Conservation (phyloP, 2,888 invertebrate species). For the Dexiosoma caninum region DNA sequence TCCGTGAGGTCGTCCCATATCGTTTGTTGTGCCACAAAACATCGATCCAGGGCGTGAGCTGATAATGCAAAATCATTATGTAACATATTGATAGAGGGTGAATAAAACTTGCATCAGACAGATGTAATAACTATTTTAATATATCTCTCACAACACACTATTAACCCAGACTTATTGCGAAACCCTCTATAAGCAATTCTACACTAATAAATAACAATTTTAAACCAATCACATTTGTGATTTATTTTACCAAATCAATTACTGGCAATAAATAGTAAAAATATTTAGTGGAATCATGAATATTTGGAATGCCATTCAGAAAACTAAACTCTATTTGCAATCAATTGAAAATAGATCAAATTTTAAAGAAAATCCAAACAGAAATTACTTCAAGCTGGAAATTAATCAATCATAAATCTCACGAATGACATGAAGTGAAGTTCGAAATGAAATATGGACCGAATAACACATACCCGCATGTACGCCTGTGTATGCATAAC, state of each 20-base stretch:
- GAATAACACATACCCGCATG: too few species aligned
- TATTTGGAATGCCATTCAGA: slow-evolving; percentile 1
- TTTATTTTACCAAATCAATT: slow-evolving; percentile 3
- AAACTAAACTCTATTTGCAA: neutral
- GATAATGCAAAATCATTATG: too few species aligned
- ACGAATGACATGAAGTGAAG: neutral
- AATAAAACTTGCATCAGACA: too few species aligned
- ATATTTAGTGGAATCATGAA: neutral
- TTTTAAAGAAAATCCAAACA: neutral
- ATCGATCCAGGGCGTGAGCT: too few species aligned
- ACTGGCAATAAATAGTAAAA: neutral
- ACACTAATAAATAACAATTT: neutral
- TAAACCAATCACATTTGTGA: neutral
- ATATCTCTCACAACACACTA: too few species aligned
- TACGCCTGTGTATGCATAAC: neutral
- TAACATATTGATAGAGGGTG: too few species aligned
- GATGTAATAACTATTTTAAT: too few species aligned
- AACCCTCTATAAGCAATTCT: too few species aligned
- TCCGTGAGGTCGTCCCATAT: too few species aligned
- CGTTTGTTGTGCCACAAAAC: too few species aligned
- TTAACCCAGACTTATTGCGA: too few species aligned
- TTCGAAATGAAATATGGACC: neutral
- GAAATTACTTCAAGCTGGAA: slow-evolving; percentile 30
- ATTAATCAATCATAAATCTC: slow-evolving; percentile 39
- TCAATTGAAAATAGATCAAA: neutral